Conservation (phyloP, 2,888 invertebrate genomes). For the Eumacrocentrus americanus region DNA sequence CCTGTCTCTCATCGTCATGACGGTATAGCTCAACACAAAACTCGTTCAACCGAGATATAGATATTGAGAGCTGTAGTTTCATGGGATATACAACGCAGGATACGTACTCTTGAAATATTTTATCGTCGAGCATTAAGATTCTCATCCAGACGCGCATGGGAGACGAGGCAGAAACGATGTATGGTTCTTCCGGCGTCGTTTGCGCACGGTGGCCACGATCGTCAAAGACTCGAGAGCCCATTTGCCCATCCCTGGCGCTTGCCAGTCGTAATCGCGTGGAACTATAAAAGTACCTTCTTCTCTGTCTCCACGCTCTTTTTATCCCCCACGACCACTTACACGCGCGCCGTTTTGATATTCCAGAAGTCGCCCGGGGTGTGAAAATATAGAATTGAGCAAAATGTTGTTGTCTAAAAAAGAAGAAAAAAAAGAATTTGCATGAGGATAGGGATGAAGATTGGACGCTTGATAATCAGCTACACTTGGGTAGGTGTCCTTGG, state of each 20-base stretch:
- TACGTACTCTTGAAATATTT: constrained; percentile 36
- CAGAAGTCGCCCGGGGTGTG: background rate
- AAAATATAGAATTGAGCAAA: background rate
- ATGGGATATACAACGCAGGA: constrained; percentile 6
- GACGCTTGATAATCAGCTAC: constrained; percentile 6
- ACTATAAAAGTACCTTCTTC: constrained; percentile 37
- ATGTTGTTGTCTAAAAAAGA: background rate
- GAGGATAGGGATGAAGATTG: background rate
- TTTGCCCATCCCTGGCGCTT: constrained; percentile 30
- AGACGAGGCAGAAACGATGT: constrained; percentile 15
- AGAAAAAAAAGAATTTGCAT: background rate
- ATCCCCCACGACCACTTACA: background rate
- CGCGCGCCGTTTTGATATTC: too few species aligned
- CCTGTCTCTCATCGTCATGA: background rate
- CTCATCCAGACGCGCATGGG: constrained; percentile 32
- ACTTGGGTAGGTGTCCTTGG: constrained; percentile 39
- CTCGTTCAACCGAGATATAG: constrained; percentile 11
- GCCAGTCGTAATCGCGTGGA: constrained; percentile 38
- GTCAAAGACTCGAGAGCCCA: constrained; percentile 38
- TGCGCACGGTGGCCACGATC: constrained; percentile 36
- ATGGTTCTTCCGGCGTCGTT: constrained; percentile 35
- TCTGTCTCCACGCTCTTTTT: background rate
- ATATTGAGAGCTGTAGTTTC: constrained; percentile 4
- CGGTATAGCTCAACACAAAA: constrained; percentile 4
- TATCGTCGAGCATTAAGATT: constrained; percentile 40